Base-by-base conservation (phyloP, 2,113 vertebrate genomes). In the Hiodon alosoides region DNA sequence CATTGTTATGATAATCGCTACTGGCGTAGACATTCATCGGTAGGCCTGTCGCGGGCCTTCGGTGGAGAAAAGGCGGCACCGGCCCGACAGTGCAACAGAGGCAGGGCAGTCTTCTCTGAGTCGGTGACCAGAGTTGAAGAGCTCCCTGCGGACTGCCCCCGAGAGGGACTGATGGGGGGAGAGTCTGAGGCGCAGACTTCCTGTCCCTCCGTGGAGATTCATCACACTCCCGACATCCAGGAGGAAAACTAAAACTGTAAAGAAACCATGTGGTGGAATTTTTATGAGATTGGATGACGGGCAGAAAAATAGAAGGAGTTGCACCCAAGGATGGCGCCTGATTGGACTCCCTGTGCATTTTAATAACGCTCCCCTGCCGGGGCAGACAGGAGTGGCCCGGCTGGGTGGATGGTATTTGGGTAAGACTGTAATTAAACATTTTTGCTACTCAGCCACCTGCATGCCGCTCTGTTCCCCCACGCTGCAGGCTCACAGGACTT, bases 311-410 rank as follows among this genome's bases (percentile, higher is more conserved):
- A 83, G 87, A 83, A 77, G 85, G 80, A 84, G 85, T 82, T 77
- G 82, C 54, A 73, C 84, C 80, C 71, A 4, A 79, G 79, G 80
- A 79, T 69, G 76, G 79, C 65, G 77, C 86, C 87, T 88, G 87
- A 90, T 90, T 89, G 83, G 81, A 85, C 82, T 83, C 79, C 77
- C 77, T 82, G 80, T 75, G 78, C 77, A 81, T 87, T 85, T 88
- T 86, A 87, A 86, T 90, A 82, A 79, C 77, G 65, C 75, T 85
- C 86, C 31, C 88, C 87, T 85, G 84, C 52, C 10, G 69, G 52
- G 16, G 48, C 11, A 8, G 78, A 80, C 85, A 5, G 48, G 10
- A 7, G 9, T 54, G 67, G 6, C 67, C 17, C 31, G 47, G 72
- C 59, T 64, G 31, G 51, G 50, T 60, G 46, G 59, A 55, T 10